Percentiles rank a stretch among this genome's conserved stretches.
Conservation (phyloP, 2,113 vertebrate genomes). For the Ornithorhynchus anatinus region DNA sequence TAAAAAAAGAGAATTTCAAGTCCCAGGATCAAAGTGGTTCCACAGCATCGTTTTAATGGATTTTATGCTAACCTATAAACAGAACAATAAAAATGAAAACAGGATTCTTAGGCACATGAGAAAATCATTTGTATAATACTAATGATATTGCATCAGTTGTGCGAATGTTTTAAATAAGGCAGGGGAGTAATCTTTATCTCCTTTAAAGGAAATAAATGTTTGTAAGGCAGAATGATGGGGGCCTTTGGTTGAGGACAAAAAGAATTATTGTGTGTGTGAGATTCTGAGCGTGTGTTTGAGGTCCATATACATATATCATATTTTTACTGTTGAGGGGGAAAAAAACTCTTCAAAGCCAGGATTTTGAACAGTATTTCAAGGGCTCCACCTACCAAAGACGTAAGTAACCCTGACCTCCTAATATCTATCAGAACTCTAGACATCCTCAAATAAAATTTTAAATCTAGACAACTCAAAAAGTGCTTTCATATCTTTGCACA, state of each 20-base stretch:
- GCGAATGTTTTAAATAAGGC: constrained; percentile 9
- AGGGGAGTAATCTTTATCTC: not conserved
- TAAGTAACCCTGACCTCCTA: not conserved
- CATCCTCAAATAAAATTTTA: not conserved
- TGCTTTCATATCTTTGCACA: not conserved
- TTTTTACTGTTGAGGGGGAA: not conserved
- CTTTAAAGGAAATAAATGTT: not conserved
- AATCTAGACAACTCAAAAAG: not conserved
- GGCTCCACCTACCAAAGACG: not conserved
- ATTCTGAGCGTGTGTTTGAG: not conserved
- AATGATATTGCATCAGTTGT: not conserved
- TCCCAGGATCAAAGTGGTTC: not conserved
- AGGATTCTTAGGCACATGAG: not conserved
- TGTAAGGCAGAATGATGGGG: not conserved
- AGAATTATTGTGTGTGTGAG: not conserved
- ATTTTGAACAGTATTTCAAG: not conserved
- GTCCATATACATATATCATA: not conserved
- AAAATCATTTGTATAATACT: not conserved
- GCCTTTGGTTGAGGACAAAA: not conserved
- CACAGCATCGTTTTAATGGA: not conserved
- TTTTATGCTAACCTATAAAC: not conserved
- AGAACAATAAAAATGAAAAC: not conserved
- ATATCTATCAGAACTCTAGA: not conserved
- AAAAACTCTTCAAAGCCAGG: not conserved
- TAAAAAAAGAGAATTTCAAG: not conserved